phyloP scores from a whole-genome alignment of 2,888 invertebrate genomes.

The Limenitis arthemis region DNA sequence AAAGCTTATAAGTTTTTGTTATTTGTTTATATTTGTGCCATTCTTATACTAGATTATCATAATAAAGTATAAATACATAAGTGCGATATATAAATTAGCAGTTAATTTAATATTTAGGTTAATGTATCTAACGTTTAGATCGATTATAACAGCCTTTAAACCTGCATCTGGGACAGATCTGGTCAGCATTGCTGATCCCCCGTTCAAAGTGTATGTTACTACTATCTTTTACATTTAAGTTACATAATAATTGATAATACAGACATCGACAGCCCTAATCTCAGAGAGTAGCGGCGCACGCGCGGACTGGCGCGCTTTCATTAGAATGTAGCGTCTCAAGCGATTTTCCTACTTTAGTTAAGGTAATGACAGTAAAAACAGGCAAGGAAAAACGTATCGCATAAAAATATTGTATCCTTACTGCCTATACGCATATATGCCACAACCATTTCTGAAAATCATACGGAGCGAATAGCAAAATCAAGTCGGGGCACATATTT shows the following conservation, averaged over 20 bases:
- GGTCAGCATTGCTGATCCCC: too few species aligned
- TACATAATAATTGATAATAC: background rate
- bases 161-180: too few species aligned
- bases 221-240: background rate
- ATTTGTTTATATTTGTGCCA: too few species aligned
- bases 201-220: background rate
- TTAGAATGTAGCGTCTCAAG: conserved; percentile 68
- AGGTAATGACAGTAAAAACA: conserved; percentile 66
- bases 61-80: too few species aligned
- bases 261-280: conserved; percentile 37
- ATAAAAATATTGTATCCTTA: conserved; percentile 71
- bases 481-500: conserved; percentile 63
- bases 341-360: conserved; percentile 70
- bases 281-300: conserved; percentile 59
- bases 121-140: too few species aligned
- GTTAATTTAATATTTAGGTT: too few species aligned
- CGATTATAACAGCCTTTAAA: too few species aligned
- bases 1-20: too few species aligned
- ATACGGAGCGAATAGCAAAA: conserved; percentile 62
- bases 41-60: too few species aligned
- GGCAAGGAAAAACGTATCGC: conserved; percentile 58
- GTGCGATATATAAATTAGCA: too few species aligned
- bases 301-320: conserved; percentile 58
- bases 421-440: conserved; percentile 62
- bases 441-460: conserved; percentile 70